Percentiles rank a stretch among this genome's conserved stretches.
Evolutionary conservation across 2,888 invertebrate species (phyloP).

Genomic region (Stomorhina lunata): DNA sequence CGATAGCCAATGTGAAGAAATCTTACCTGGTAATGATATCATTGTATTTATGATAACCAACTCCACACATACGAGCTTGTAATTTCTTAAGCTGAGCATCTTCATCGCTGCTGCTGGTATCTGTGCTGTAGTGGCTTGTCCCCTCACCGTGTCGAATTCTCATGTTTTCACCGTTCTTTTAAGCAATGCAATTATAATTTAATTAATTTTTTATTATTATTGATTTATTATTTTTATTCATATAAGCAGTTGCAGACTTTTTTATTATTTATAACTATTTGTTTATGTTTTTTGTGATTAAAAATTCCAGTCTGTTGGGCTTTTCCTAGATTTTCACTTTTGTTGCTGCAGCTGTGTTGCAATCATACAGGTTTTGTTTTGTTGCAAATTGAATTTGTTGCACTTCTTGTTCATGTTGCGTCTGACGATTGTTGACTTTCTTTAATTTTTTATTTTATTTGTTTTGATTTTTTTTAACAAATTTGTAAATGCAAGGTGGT

Average conservation of each 20-base stretch:
- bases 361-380: conserved; percentile 49
- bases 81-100: conserved; percentile 52
- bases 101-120: conserved; percentile 61
- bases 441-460: conserved; percentile 1
- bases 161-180: not conserved
- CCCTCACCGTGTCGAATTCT: conserved; percentile 22
- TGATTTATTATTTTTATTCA: not conserved
- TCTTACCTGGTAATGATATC: conserved; percentile 60
- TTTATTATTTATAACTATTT: not conserved
- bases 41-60: conserved; percentile 52
- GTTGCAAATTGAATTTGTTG: not conserved
- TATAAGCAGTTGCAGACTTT: not conserved
- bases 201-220: not conserved
- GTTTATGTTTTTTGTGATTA: not conserved
- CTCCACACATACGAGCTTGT: conserved; percentile 58
- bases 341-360: conserved; percentile 19
- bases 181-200: not conserved
- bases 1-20: not conserved
- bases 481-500: no score
- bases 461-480: not conserved
- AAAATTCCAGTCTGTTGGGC: not conserved
- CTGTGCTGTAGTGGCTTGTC: conserved; percentile 41
- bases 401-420: conserved; percentile 19
- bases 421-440: not conserved
- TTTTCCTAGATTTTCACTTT: conserved; percentile 47